These are phyloP conservation scores for Pterobdella sp. DNA, from an alignment of 2,888 invertebrate genomes.

Conservation along the genomic window DNA sequence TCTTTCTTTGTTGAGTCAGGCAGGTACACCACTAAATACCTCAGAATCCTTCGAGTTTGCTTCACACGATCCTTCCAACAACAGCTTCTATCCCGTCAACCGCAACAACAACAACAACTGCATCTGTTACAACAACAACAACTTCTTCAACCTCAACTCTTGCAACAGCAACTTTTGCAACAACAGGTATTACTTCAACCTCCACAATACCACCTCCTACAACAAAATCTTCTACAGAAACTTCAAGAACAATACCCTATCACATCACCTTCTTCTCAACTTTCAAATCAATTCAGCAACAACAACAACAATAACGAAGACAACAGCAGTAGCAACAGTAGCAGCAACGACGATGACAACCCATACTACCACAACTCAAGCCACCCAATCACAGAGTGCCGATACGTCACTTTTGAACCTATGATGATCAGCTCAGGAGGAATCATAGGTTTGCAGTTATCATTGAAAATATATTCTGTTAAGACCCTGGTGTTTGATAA, in stretches of 20 bases:
- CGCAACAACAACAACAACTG: not conserved
- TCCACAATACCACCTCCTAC: not conserved
- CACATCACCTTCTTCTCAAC: not conserved
- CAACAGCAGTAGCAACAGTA: slow-evolving; percentile 13
- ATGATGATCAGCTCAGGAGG: slow-evolving; percentile 38
- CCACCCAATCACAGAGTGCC: slow-evolving; percentile 13
- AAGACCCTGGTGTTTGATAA: not conserved
- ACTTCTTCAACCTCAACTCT: slow-evolving; percentile 11
- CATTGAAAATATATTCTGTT: not conserved
- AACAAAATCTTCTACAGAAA: slow-evolving; percentile 38
- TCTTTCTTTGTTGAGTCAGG: slow-evolving; percentile 40
- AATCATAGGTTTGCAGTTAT: slow-evolving; percentile 33
- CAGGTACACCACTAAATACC: slow-evolving; percentile 38
- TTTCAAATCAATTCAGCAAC: slow-evolving; percentile 10
- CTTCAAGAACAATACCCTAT: slow-evolving; percentile 35
- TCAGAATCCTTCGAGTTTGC: slow-evolving; percentile 38
- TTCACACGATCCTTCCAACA: slow-evolving; percentile 32
- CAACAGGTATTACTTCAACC: not conserved
- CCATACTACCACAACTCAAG: slow-evolving; percentile 10
- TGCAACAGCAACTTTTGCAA: not conserved
- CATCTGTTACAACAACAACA: slow-evolving; percentile 3
- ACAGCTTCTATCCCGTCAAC: slow-evolving; percentile 2
- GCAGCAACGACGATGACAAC: slow-evolving; percentile 20
- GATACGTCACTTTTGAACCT: slow-evolving; percentile 39
- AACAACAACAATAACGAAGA: slow-evolving; percentile 2